A percentile compares a stretch with the other conserved stretches of the same genome.
Evolutionary conservation across 2,113 vertebrate species (phyloP).

Genomic region (Geococcyx californianus): DNA sequence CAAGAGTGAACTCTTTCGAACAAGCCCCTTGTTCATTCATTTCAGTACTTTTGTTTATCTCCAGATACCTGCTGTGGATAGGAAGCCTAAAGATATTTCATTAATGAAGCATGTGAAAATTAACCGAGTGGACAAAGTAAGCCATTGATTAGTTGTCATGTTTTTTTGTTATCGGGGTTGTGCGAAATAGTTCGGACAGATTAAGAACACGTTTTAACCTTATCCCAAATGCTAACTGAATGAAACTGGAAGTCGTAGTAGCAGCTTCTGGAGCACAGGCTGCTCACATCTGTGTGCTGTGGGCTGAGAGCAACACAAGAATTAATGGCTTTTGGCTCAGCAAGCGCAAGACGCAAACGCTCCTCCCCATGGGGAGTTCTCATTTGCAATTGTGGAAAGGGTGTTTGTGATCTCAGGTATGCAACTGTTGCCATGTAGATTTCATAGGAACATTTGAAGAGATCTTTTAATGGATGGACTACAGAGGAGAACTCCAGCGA

Average conservation of each 20-base stretch:
- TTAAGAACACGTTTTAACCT: neutral
- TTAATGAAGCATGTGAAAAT: slow-evolving; percentile 13
- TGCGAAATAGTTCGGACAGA: neutral
- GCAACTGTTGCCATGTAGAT: neutral
- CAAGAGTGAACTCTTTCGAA: neutral
- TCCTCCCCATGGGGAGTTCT: neutral
- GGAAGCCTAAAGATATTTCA: slow-evolving; percentile 8
- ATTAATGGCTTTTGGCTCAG: neutral
- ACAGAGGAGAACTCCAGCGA: neutral
- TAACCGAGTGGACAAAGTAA: neutral
- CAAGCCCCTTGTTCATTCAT: neutral
- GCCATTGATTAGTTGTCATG: neutral
- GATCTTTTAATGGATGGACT: neutral
- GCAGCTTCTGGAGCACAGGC: neutral
- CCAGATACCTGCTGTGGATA: neutral
- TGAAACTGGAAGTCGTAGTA: neutral
- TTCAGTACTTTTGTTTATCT: neutral
- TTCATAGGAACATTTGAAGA: neutral
- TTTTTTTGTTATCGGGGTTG: neutral
- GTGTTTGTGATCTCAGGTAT: neutral
- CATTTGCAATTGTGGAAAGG: neutral
- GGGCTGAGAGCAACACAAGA: neutral
- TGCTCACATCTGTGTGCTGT: neutral
- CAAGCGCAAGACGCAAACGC: neutral
- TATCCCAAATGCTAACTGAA: neutral